Conservation (phyloP, 2,888 invertebrate species). For the Heliconius aoede region DNA sequence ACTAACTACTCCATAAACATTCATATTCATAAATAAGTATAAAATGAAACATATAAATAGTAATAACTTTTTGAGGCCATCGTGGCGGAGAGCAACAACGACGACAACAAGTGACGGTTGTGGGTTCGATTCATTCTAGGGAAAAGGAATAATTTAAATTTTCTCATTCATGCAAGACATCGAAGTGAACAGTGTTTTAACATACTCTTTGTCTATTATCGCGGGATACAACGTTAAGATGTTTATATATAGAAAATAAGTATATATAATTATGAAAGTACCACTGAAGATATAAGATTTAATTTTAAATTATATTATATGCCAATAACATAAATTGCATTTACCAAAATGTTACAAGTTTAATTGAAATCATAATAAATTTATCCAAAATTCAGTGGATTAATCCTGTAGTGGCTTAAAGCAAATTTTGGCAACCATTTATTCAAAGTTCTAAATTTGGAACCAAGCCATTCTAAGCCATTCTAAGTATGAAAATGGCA, state of each 20-base stretch:
- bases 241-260: too few species aligned
- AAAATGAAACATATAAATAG: not conserved
- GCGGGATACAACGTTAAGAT: too few species aligned
- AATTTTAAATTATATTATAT: not conserved
- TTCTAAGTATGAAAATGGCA: conserved; percentile 20
- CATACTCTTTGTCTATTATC: too few species aligned
- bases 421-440: conserved; percentile 31
- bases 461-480: conserved; percentile 31
- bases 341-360: not conserved
- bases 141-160: too few species aligned
- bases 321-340: not conserved
- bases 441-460: conserved; percentile 30
- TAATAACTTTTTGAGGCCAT: too few species aligned
- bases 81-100: too few species aligned
- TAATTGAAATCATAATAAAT: conserved; percentile 9
- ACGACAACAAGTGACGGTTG: not conserved
- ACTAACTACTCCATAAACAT: not conserved
- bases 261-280: not conserved
- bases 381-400: conserved; percentile 24
- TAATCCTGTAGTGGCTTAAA: conserved; percentile 23
- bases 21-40: not conserved
- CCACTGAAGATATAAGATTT: not conserved
- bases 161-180: too few species aligned
- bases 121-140: not conserved
- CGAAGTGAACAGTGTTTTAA: too few species aligned